These are phyloP conservation scores for Dolichopus griseipennis DNA, from an alignment of 2,888 invertebrate species.

Conservation along the genomic window DNA sequence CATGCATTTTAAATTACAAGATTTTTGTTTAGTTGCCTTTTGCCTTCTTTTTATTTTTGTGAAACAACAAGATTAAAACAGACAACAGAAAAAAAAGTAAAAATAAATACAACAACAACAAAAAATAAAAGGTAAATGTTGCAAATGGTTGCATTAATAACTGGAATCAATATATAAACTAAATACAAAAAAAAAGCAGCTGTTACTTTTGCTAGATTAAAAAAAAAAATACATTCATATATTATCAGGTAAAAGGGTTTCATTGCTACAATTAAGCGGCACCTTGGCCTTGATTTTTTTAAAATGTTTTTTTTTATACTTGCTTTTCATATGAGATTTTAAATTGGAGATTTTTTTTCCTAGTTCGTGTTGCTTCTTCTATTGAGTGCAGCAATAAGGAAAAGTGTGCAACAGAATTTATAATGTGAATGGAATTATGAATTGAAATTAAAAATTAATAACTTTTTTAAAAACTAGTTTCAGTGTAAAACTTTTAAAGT, in stretches of 20 bases:
- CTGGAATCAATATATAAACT: too few relatives aligned
- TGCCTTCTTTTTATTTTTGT: background rate
- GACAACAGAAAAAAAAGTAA: background rate
- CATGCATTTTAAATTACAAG: constrained; percentile 1
- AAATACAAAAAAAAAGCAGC: background rate
- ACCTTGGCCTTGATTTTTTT: background rate
- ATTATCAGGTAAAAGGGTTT: background rate
- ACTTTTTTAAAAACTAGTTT: too few relatives aligned
- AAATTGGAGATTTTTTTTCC: too few relatives aligned
- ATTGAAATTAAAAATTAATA: too few relatives aligned
- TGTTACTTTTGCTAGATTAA: background rate
- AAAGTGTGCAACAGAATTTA: too few relatives aligned
- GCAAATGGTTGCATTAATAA: background rate
- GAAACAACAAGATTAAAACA: background rate
- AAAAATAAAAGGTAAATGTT: background rate
- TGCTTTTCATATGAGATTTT: too few relatives aligned
- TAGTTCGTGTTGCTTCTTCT: too few relatives aligned
- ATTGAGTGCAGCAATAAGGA: too few relatives aligned
- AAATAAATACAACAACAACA: background rate
- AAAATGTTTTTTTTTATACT: background rate
- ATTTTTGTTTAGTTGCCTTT: too few relatives aligned
- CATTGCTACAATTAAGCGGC: background rate
- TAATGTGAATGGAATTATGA: too few relatives aligned
- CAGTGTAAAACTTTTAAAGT: too few relatives aligned
- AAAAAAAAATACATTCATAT: background rate